A percentile compares a stretch with the other conserved stretches of the same genome.
Conservation (phyloP, 2,888 invertebrate genomes). For the Dioctria rufipes region DNA sequence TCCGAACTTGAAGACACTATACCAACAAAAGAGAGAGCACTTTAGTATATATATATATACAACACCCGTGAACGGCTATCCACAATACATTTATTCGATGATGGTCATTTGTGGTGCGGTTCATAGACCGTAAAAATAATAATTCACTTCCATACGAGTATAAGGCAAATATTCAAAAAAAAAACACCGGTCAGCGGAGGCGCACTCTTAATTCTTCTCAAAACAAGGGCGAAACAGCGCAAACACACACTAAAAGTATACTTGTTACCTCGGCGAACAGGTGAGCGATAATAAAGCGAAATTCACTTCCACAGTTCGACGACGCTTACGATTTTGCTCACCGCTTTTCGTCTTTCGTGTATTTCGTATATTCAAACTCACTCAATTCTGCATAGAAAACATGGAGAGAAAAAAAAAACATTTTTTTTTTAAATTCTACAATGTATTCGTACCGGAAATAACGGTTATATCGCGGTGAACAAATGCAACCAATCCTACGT, state of each 20-base stretch:
- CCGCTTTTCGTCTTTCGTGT: neutral
- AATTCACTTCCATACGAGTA: slow-evolving; percentile 29
- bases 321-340: slow-evolving; percentile 35
- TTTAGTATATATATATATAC: neutral
- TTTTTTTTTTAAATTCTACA: neutral
- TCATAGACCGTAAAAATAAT: slow-evolving; percentile 39
- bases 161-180: neutral
- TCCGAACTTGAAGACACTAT: neutral
- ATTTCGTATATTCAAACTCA: slow-evolving; percentile 10
- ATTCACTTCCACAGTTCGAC: slow-evolving; percentile 47
- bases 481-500: neutral
- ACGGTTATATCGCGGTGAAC: slow-evolving; percentile 33
- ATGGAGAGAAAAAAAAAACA: slow-evolving; percentile 19
- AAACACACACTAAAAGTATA: neutral
- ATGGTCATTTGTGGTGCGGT: neutral
- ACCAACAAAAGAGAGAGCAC: neutral
- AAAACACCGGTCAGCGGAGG: neutral
- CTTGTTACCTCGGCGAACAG: slow-evolving; percentile 50
- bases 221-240: neutral
- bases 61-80: neutral
- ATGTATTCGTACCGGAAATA: slow-evolving; percentile 45
- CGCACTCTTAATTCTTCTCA: slow-evolving; percentile 5
- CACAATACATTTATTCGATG: neutral
- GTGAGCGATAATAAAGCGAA: slow-evolving; percentile 47
- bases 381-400: slow-evolving; percentile 13